Evolutionary conservation across 1,140 invertebrate species (phyloP).

Genomic region (Cylas formicarius): DNA sequence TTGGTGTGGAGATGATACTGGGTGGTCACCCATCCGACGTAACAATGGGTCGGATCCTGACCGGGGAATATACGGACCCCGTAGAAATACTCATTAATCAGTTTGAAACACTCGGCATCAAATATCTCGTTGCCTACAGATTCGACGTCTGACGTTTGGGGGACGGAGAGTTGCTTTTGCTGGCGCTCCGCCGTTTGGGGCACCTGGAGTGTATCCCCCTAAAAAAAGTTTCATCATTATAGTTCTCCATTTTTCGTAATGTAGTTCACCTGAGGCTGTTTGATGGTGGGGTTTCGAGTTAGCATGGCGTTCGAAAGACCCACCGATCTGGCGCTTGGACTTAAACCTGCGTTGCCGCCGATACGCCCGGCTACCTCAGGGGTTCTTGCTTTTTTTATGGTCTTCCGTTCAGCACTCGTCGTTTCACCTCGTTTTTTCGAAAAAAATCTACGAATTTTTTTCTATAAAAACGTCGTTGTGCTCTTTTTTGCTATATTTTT

Average conservation of each 20-base stretch:
- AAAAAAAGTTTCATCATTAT: no score
- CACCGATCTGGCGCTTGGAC: constrained; percentile 21
- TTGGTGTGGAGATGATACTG: constrained; percentile 88
- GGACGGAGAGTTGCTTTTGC: constrained; percentile 64
- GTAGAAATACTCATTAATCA: constrained; percentile 98
- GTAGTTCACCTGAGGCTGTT: constrained; percentile 48
- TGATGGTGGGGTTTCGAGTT: constrained; percentile 47
- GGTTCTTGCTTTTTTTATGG: constrained; percentile 59
- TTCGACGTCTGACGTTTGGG: constrained; percentile 60
- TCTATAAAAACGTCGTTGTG: no score
- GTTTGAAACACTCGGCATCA: constrained; percentile 78
- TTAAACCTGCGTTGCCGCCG: constrained; percentile 7
- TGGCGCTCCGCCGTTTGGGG: constrained; percentile 63
- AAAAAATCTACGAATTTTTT: constrained; percentile 66
- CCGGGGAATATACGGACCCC: constrained; percentile 84
- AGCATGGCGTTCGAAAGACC: constrained; percentile 30
- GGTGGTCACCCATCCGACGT: constrained; percentile 98
- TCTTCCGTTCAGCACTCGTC: constrained; percentile 54
- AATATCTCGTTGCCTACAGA: constrained; percentile 76
- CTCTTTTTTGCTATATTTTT: no score
- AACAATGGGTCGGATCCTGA: constrained; percentile 95
- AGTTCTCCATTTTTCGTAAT: no score
- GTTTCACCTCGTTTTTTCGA: constrained; percentile 65
- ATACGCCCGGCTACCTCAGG: constrained; percentile 56
- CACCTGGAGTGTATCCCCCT: constrained; percentile 44